phyloP scores from a whole-genome alignment of 1,140 invertebrate genomes.

The Zaprionus gabonicus region DNA sequence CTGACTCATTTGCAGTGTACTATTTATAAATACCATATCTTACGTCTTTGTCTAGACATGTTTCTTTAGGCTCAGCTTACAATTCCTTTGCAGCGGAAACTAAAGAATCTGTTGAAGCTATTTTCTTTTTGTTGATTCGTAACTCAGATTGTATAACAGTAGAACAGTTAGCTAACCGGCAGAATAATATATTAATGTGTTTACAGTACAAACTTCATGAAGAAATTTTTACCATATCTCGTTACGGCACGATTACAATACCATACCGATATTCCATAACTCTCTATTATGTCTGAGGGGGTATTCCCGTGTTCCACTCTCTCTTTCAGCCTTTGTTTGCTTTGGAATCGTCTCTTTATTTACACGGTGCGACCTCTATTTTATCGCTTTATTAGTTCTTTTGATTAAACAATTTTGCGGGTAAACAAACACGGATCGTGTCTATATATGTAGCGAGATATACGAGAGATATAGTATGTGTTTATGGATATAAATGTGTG shows the following conservation, averaged over 20 bases:
- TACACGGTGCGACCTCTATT: slow-evolving; percentile 40
- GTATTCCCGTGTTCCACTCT: background rate
- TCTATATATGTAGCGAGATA: background rate
- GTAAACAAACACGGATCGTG: background rate
- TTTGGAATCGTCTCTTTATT: slow-evolving; percentile 15
- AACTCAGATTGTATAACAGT: background rate
- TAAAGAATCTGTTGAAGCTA: too few species aligned
- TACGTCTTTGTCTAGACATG: slow-evolving; percentile 21
- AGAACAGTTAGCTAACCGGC: background rate
- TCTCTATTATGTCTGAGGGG: background rate
- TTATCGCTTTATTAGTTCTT: slow-evolving; percentile 43
- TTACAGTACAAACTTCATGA: background rate
- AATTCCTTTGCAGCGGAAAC: background rate
- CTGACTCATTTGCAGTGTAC: background rate
- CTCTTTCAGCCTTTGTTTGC: slow-evolving; percentile 15
- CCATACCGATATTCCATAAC: background rate
- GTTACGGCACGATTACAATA: background rate
- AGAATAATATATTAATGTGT: background rate
- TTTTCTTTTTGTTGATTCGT: background rate
- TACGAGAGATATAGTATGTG: background rate
- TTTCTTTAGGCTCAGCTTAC: slow-evolving; percentile 13
- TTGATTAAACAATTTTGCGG: slow-evolving; percentile 42
- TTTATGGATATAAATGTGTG: slow-evolving; percentile 1
- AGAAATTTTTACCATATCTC: background rate
- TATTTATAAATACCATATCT: background rate